These are phyloP conservation scores for Heliconius cydno DNA, from an alignment of 2,888 invertebrate genomes.

Conservation along the genomic window DNA sequence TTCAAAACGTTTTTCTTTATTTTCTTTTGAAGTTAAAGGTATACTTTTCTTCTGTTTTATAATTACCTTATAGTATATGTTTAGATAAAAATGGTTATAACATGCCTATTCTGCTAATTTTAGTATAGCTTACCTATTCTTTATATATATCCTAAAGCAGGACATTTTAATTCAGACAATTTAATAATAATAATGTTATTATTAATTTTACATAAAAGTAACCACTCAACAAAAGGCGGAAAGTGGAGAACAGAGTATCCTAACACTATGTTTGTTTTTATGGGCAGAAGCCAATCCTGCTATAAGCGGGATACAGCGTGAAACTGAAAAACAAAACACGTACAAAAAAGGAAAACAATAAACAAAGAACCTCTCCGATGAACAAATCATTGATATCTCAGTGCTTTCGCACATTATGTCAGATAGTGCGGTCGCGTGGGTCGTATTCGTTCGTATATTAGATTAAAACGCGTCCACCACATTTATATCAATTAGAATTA, in stretches of 20 bases:
- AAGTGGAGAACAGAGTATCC: not conserved
- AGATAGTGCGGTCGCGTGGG: slow-evolving; percentile 27
- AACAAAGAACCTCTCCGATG: slow-evolving; percentile 16
- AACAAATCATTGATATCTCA: slow-evolving; percentile 25
- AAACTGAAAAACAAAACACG: too few relatives aligned
- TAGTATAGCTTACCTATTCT: not conserved
- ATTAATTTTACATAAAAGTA: not conserved
- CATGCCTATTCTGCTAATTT: not conserved
- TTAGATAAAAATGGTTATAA: too few relatives aligned
- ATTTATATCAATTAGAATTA: slow-evolving; percentile 44
- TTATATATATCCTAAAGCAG: too few relatives aligned
- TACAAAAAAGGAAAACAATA: not conserved
- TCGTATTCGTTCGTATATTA: slow-evolving; percentile 36
- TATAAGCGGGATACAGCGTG: too few relatives aligned
- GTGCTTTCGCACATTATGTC: slow-evolving; percentile 36
- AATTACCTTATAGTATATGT: too few relatives aligned
- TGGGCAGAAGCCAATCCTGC: not conserved
- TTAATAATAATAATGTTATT: too few relatives aligned
- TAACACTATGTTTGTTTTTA: not conserved
- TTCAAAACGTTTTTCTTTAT: not conserved
- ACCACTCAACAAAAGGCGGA: not conserved
- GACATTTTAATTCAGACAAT: too few relatives aligned
- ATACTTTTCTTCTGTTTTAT: too few relatives aligned
- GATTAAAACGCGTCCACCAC: slow-evolving; percentile 35
- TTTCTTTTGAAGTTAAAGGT: not conserved